Conservation (phyloP, 1,140 invertebrate genomes). For the Marisa cornuarietis region DNA sequence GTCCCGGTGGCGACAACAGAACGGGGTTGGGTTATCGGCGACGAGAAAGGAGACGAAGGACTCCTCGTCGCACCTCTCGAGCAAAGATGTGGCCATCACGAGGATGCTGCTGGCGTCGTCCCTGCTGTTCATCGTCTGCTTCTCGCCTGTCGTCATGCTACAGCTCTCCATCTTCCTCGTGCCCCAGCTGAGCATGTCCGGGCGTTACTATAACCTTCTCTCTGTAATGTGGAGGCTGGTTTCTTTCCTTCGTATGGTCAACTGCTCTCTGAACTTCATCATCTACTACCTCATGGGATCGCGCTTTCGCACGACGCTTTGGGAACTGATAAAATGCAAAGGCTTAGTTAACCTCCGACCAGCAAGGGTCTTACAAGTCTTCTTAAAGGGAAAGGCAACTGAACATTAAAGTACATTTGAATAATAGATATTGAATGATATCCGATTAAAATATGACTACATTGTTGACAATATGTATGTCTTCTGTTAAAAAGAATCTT, state of each 20-base stretch:
- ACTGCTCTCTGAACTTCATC: slow-evolving; percentile 20
- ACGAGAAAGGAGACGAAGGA: background rate
- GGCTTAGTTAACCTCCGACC: too few species aligned
- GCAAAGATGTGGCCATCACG: background rate
- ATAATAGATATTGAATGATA: too few species aligned
- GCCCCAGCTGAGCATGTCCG: background rate
- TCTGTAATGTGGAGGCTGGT: background rate
- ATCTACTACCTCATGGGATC: slow-evolving; percentile 14
- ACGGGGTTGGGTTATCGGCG: background rate
- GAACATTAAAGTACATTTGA: too few species aligned
- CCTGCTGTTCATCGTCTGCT: slow-evolving; percentile 18
- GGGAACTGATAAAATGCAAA: background rate
- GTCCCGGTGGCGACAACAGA: background rate
- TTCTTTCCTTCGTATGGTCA: background rate
- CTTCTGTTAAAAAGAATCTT: too few species aligned
- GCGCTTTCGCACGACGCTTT: background rate
- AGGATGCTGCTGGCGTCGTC: slow-evolving; percentile 13
- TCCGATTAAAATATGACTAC: too few species aligned
- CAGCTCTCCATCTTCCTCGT: slow-evolving; percentile 11
- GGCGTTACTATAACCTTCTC: background rate
- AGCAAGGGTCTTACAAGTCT: too few species aligned
- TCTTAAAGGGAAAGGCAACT: too few species aligned
- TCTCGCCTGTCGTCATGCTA: background rate
- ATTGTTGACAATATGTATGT: too few species aligned
- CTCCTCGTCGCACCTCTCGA: too few species aligned